Evolutionary conservation across 2,888 invertebrate species (phyloP), one percentile per base, ranked within the genome.

Genomic region (Furcula furcula): DNA sequence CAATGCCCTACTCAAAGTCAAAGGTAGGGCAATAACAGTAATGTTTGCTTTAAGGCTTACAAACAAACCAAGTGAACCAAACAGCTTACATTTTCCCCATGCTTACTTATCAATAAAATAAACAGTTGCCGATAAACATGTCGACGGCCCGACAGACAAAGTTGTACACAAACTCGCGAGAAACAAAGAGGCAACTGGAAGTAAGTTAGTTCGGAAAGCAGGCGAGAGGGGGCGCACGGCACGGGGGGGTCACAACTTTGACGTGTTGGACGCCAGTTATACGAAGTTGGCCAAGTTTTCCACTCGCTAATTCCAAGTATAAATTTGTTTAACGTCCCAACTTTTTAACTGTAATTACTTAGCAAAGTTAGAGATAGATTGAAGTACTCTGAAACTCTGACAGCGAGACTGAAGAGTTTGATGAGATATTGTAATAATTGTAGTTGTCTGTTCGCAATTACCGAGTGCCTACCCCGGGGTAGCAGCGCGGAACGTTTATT

Each of bases 311-410:
- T 87, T 85, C 79, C 65, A 67, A 82, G 81, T 85, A 86, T 87
- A 88, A 87, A 87, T 87, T 87, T 86, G 84, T 85, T 86, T 86
- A 84, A 88, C 83, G 86, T 84, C 80, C 74, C 74, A 85, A 87
- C 86, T 87, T 88, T 85, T 86, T 80, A 86, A 83, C 84, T 78
- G 79, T 85, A 84, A 87, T 86, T 85, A 85, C 82, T 75, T 69
- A 71, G 69, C 63, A 63, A 79, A 84, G 67, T 84, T 79, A 65
- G 56, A 66, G 72, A 84, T 81, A 75, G 76, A 85, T 83, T 79
- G 73, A 71, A 80, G 76, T 69, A 69, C 75, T 77, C 70, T 40
- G 46, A 51, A 70, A 76, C 68, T 77, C 59, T 65, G 74, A 68
- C 71, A 63, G 63, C 55, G 40, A 40, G 35, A 50, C 50, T 46